A percentile compares a stretch with the other conserved stretches of the same genome.
phyloP scores from a whole-genome alignment of 1,140 invertebrate genomes.

The Brachionus plicatilis region DNA sequence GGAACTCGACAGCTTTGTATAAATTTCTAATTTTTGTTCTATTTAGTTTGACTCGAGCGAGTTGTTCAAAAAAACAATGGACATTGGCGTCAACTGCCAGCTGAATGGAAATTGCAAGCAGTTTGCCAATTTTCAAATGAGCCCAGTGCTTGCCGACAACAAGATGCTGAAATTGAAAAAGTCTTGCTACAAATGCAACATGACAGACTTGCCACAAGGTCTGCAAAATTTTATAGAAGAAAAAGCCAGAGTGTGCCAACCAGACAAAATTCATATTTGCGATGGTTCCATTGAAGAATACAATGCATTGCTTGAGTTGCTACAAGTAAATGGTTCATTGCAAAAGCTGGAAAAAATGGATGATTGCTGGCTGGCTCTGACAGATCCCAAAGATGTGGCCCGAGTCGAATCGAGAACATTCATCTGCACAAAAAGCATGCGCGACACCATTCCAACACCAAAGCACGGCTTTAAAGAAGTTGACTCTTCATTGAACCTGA shows the following conservation, averaged over 20 bases:
- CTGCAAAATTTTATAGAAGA: slow-evolving; percentile 42
- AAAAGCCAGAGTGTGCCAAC: slow-evolving; percentile 66
- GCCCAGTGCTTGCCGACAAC: not conserved
- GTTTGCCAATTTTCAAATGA: not conserved
- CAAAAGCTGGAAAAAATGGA: slow-evolving; percentile 78
- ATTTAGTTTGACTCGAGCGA: not conserved
- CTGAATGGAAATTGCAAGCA: slow-evolving; percentile 13
- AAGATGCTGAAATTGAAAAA: not conserved
- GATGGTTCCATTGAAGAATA: slow-evolving; percentile 81
- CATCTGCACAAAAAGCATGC: slow-evolving; percentile 75
- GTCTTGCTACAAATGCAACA: not conserved
- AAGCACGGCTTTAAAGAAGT: slow-evolving; percentile 46
- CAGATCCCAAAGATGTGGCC: slow-evolving; percentile 93
- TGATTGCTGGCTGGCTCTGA: slow-evolving; percentile 89
- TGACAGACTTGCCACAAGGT: not conserved
- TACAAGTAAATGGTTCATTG: slow-evolving; percentile 65
- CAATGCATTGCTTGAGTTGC: slow-evolving; percentile 59
- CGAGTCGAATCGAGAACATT: slow-evolving; percentile 91
- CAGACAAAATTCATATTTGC: slow-evolving; percentile 79
- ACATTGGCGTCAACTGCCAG: not conserved
- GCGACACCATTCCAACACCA: slow-evolving; percentile 73
- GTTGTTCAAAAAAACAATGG: not conserved
- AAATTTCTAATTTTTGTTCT: not conserved
- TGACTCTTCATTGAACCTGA: not conserved
- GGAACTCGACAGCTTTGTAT: not conserved